Conservation (phyloP, 2,797 vertebrate species). For the Buphagus erythrorhynchus region DNA sequence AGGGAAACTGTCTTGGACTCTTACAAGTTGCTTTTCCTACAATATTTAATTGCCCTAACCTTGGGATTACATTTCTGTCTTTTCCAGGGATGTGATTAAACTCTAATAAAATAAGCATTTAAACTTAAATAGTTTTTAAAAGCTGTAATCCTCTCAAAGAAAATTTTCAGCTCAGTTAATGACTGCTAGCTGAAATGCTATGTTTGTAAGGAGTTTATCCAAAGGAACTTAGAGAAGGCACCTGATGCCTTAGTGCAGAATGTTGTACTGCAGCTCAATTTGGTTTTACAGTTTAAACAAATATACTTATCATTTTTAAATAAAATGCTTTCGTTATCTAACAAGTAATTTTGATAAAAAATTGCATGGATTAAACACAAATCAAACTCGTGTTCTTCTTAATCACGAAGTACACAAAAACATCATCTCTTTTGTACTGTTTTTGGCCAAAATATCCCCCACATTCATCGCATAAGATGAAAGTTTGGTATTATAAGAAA, state of each 20-base stretch:
- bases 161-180: slow-evolving; percentile 5
- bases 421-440: not conserved
- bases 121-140: slow-evolving; percentile 14
- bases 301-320: not conserved
- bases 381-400: not conserved
- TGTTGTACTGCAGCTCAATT: not conserved
- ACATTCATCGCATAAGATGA: fast-evolving
- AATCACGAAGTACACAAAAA: not conserved
- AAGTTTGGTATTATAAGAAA: not conserved
- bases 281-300: not conserved
- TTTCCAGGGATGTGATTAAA: slow-evolving; percentile 33
- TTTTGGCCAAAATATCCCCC: not conserved
- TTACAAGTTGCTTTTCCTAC: not conserved
- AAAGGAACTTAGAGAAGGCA: not conserved
- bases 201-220: slow-evolving; percentile 24
- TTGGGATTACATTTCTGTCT: not conserved
- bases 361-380: not conserved
- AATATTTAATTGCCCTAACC: not conserved
- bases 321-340: not conserved
- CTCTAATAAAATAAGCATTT: slow-evolving; percentile 18
- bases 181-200: not conserved
- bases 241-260: not conserved
- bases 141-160: slow-evolving; percentile 54
- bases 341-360: not conserved
- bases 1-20: not conserved